Conservation (phyloP, 2,888 invertebrate species). For the Frankliniella intonsa region DNA sequence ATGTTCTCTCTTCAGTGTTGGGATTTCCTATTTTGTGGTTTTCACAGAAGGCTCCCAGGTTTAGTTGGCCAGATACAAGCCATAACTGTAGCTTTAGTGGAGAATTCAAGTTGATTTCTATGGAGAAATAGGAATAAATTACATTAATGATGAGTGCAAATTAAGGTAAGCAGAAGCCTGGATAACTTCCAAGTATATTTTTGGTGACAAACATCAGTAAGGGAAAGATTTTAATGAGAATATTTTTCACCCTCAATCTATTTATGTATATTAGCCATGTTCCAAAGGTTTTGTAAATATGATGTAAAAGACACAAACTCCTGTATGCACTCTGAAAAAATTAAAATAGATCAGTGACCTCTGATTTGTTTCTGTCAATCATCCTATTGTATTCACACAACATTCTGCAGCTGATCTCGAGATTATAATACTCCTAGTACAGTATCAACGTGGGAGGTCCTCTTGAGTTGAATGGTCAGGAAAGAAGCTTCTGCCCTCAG, state of each 20-base stretch:
- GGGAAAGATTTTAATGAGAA: slow-evolving; percentile 8
- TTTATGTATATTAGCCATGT: not conserved
- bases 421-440: too few relatives aligned
- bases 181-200: not conserved
- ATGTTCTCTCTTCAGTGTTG: too few relatives aligned
- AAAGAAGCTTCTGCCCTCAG: too few relatives aligned
- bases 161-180: not conserved
- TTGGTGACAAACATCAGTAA: slow-evolving; percentile 1
- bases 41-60: not conserved
- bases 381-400: too few relatives aligned
- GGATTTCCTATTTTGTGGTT: not conserved
- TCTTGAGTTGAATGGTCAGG: too few relatives aligned
- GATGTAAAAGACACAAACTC: not conserved
- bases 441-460: too few relatives aligned
- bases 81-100: not conserved
- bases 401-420: too few relatives aligned
- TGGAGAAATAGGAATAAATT: not conserved
- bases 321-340: not conserved
- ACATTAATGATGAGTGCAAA: not conserved
- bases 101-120: not conserved
- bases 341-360: too few relatives aligned
- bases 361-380: too few relatives aligned
- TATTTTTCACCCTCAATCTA: slow-evolving; percentile 1
- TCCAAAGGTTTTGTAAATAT: not conserved
- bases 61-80: not conserved